phyloP scores from a whole-genome alignment of 2,113 vertebrate species.

The Perca flavescens region DNA sequence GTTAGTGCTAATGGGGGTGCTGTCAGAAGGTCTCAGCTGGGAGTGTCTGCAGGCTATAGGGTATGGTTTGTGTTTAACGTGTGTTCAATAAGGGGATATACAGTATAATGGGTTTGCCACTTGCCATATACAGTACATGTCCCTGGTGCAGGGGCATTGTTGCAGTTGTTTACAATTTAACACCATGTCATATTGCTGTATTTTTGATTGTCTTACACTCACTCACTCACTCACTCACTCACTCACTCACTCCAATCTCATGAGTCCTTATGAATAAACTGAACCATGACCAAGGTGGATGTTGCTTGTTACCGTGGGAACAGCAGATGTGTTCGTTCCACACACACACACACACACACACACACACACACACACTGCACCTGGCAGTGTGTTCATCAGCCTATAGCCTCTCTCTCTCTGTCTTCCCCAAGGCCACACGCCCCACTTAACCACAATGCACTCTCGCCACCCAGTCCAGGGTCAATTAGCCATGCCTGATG shows the following conservation, averaged over 20 bases:
- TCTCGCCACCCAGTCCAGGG: slow-evolving; percentile 65
- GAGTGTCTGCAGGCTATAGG: background rate
- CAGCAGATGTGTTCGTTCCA: slow-evolving; percentile 67
- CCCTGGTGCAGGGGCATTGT: background rate
- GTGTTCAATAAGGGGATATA: slow-evolving; percentile 6
- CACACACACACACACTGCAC: slow-evolving; percentile 47
- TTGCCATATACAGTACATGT: background rate
- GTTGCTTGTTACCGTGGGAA: slow-evolving; percentile 72
- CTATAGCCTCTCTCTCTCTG: slow-evolving; percentile 55
- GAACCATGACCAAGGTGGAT: slow-evolving; percentile 70
- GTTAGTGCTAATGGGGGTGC: slow-evolving; percentile 34
- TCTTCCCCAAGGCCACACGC: slow-evolving; percentile 72
- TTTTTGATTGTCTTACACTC: background rate
- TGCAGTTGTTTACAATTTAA: slow-evolving; percentile 27
- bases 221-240: background rate
- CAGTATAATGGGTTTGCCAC: background rate
- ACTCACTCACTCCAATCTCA: slow-evolving; percentile 25
- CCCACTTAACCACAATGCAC: slow-evolving; percentile 84
- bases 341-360: slow-evolving; percentile 11
- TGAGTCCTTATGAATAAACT: slow-evolving; percentile 62
- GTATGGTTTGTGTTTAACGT: background rate
- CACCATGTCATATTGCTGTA: slow-evolving; percentile 8
- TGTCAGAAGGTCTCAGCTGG: slow-evolving; percentile 44
- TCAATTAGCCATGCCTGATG: slow-evolving; percentile 78
- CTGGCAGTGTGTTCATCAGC: slow-evolving; percentile 78